A percentile compares a stretch with the other conserved stretches of the same genome.
Evolutionary conservation across 2,888 invertebrate species (phyloP).

Genomic region (Amblyjoppa fuscipennis): DNA sequence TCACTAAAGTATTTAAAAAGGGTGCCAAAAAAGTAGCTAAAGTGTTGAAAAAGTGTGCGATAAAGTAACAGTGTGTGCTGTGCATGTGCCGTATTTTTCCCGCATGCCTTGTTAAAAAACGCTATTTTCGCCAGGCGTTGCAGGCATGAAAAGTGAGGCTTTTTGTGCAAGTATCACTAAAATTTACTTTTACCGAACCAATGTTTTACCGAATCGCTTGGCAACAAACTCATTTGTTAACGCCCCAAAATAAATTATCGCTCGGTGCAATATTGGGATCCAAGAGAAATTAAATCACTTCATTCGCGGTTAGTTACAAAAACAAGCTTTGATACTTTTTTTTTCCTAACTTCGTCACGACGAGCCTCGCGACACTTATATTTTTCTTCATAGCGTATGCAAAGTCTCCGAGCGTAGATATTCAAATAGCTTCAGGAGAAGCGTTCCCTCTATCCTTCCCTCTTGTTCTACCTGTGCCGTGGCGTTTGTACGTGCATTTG

Average conservation of each 20-base stretch:
- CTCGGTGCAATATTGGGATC: background rate
- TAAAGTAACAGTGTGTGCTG: too few relatives aligned
- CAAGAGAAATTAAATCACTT: slow-evolving; percentile 3
- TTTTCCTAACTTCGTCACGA: slow-evolving; percentile 9
- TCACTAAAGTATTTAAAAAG: too few relatives aligned
- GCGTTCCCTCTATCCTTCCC: slow-evolving; percentile 47
- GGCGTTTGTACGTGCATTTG: slow-evolving; percentile 55
- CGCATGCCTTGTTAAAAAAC: too few relatives aligned
- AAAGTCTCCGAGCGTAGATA: slow-evolving; percentile 57
- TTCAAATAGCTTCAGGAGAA: slow-evolving; percentile 60
- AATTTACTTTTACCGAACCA: too few relatives aligned
- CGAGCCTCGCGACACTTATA: slow-evolving; percentile 42
- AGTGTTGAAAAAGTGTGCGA: too few relatives aligned
- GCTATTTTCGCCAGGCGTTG: too few relatives aligned
- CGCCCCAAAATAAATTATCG: background rate
- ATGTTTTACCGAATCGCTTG: too few relatives aligned
- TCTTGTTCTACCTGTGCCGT: slow-evolving; percentile 31
- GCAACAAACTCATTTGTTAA: too few relatives aligned
- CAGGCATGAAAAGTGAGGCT: too few relatives aligned
- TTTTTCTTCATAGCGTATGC: slow-evolving; percentile 62
- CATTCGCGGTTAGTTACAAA: background rate
- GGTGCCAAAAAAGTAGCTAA: too few relatives aligned
- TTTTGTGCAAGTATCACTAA: too few relatives aligned
- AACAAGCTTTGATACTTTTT: background rate
- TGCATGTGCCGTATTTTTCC: too few relatives aligned